Evolutionary conservation across 2,888 invertebrate genomes (phyloP), one percentile per base, ranked within the genome.

Genomic region (Agrenia bidenticulata): DNA sequence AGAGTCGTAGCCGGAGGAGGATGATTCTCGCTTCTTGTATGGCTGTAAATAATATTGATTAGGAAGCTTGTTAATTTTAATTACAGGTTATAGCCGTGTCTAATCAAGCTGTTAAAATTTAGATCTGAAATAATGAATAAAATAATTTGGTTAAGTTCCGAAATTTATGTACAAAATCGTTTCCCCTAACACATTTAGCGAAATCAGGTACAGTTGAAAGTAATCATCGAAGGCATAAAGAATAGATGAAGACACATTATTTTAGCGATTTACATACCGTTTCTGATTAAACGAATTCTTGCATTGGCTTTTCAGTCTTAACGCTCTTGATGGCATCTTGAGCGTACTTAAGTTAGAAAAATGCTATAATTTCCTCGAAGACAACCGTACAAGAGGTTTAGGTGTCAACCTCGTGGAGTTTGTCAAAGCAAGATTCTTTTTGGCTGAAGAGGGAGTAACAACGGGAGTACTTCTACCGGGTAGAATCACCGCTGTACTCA

Each of bases 401-500:
- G 51, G 51, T 11, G 51, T 23, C 51, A 59, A 57, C 39, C 32
- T 61, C 17, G 50, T 21, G 23, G 57, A 27, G 26, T 50, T 66
- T 61, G 66, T 64, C 64, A 66, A 64, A 63, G 67, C 53, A 23
- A 63, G 58, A 32, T 61, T 60, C 58, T 67, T 70, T 68, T 63
- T 66, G 42, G 68, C 58, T 51, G 68, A 63, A 60, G 69, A 62
- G 42, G 64, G 59, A 54, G 64, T 66, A 59, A 67, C 69, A 49
- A 59, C 60, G 64, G 69, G 62, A 64, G 69, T 56, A 63, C 63
- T 63, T 63, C 71, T 69, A 61, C 62, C 71, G 59, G 75, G 75
- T 53, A 75, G 68, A 56, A 75, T 66, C 64, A 73, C 67, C 60
- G 74, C 69, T 53, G 70, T 72, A 61, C 66, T 62, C 62, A 75